Evolutionary conservation across 2,888 invertebrate genomes (phyloP), one percentile per base, ranked within the genome.

Genomic region (Euclidia mi): DNA sequence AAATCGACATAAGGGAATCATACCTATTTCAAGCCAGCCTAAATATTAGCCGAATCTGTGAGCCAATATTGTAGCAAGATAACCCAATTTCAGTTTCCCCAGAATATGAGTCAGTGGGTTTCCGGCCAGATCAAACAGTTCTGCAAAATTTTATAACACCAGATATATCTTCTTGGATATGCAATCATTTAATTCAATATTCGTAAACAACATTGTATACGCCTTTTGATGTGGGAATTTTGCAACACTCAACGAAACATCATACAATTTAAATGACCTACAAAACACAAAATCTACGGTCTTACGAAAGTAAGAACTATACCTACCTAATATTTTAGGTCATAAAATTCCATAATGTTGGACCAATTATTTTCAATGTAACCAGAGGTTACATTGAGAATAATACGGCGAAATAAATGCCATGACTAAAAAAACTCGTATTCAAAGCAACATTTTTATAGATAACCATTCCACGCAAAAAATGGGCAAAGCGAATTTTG

Each of bases 51-150:
- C 3, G 2, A 9, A 29, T 25, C 6, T 25, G 20, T 25, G 20
- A 49, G 32, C 48, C 42, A 70, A 69, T 59, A 71, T 76, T 71
- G 55, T 48, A 56, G 29, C 29, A 56, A 71, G 71, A 72, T 78
- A 78, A 71, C 80, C 79, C 34, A 74, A 58, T 67, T 79, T 55
- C 48, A 14, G 29, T 43, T 68, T 62, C 55, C 43, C 46, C 43
- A n/a, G 43, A 56, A 66, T 18, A 49, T 71, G 43, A 66, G 4
- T 71, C 62, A 68, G 52, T 62, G 62, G 50, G 25, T 17, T 69
- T 66, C 78, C 78, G 70, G 62, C 20, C n/a, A n/a, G 17, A 3
- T 29, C 31, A n/a, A 15, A 25, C 9, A 15, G 17, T 12, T 31
- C 25, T 11, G 12, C 4, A 28, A 12, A 29, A n/a, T 12, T 12